Evolutionary conservation across 2,888 invertebrate species (phyloP), one percentile per base, ranked within the genome.

Genomic region (Panzeria rudis): DNA sequence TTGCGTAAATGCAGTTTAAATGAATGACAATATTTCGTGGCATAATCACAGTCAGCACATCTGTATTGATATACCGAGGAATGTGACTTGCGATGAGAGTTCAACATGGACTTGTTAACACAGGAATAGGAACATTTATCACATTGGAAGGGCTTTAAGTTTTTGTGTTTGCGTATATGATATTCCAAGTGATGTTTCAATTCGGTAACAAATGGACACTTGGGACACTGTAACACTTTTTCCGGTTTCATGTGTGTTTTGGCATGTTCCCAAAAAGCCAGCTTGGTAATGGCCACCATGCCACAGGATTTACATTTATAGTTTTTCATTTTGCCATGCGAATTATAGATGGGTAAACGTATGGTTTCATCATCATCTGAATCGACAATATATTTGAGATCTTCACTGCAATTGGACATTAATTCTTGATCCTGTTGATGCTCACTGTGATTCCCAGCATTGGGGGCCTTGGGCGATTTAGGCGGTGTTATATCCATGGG

Each of bases 71-170:
- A 98, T 0, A 98, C 94, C 87, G 96, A 96, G 0, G 97, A 97
- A 92, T 99, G 99, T 0, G 98, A 98, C 91, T 99, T 99, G 90
- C 98, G 95, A 91, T 99, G 99, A 0, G 98, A 98, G 93, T 98
- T 99, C 76, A 99, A 94, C 99, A 99, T 99, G 0, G 99, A 99
- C 92, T 98, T 98, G 93, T 98, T 99, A n/a, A 98, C 98, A 91
- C 98, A 99, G 0, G 95, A 95, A 90, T 98, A 98, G 20, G 94
- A 94, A 92, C 99, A 99, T 90, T 97, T 95, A 86, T 94, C 94
- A 92, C 99, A 99, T 91, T 97, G 97, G 94, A 97, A 99, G 1
- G 99, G 99, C 91, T 99, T 99, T 0, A 97, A 96, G 50, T 98
- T 98, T 89, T 96, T 95, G 92, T 99, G 99, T 91, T 99, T 99